Evolutionary conservation across 2,797 vertebrate genomes (phyloP), one percentile per base, ranked within the genome.

Genomic region (Gadopsis marmoratus): DNA sequence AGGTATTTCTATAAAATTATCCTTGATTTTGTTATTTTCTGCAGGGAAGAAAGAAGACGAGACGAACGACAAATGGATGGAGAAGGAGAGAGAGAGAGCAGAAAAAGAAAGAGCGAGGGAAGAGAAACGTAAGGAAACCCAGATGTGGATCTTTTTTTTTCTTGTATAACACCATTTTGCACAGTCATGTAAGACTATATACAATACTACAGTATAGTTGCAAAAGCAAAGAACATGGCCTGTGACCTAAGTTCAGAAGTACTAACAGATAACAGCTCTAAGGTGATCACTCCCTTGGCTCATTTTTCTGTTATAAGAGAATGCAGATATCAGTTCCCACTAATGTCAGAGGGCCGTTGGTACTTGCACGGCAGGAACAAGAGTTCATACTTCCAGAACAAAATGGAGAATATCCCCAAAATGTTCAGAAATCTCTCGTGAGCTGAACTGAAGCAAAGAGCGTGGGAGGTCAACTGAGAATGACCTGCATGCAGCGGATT

Each of bases 31-130:
- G 41, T 81, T 56, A 10, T 61, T 89, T 78, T 77, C 74, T 54
- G 33, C 85, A 90, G 23, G 91, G 2, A 93, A 65, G 62, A 86
- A 88, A 84, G 91, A 88, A 59, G 95, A 95, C 0, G 91, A 94
- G 39, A 92, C 71, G 0, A 93, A 94, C 0, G 90, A 92, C 43
- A 91, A 90, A 79, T 93, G 95, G 94, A 84, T 93, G 47, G 92
- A 93, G 81, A 93, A 84, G 93, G 94, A 94, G 71, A 68, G 83
- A 71, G 89, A 93, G 0, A 86, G 86, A 85, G 92, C 85, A 81
- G 91, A 26, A 12, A 91, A 1, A 72, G 95, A 93, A 55, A 89
- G 93, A 78, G 90, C 95, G 0, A 88, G 94, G 82, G 94, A 96
- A 81, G 96, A 94, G 66, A 91, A 48, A 88, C 92, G 94, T 95